These are phyloP conservation scores for Poecile atricapillus DNA, from an alignment of 2,113 vertebrate species.

Conservation along the genomic window DNA sequence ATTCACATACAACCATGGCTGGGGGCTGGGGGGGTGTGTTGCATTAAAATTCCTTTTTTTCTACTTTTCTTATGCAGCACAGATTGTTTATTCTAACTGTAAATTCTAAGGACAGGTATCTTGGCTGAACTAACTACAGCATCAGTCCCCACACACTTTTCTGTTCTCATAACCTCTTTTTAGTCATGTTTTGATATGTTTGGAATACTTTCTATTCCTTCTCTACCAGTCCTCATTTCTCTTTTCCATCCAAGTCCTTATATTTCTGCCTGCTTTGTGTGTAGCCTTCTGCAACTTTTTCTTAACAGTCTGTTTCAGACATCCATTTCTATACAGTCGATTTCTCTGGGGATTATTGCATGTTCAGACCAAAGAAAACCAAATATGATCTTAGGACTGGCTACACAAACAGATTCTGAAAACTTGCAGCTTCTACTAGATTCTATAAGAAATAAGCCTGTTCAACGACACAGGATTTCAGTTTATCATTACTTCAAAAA, in stretches of 20 bases:
- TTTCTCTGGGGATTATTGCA: background rate
- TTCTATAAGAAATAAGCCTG: background rate
- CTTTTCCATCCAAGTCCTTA: background rate
- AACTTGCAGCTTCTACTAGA: background rate
- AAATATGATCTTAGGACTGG: background rate
- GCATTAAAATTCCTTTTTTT: background rate
- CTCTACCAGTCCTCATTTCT: background rate
- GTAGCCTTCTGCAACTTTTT: background rate
- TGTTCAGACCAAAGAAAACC: background rate
- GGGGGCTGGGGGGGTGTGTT: accelerated
- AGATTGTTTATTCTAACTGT: background rate
- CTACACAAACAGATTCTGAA: background rate
- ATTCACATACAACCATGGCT: background rate
- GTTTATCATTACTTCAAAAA: background rate
- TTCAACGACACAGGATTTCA: background rate
- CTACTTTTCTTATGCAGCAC: background rate
- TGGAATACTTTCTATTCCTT: background rate
- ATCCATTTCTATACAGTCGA: background rate
- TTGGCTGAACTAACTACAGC: background rate
- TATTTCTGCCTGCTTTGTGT: background rate
- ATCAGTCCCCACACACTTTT: background rate
- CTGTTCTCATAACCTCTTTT: background rate
- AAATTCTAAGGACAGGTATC: background rate
- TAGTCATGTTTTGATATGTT: background rate
- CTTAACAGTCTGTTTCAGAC: background rate